These are phyloP conservation scores for Turritopsis rubra DNA, from an alignment of 30 jellyfish, hydroid and myxozoan genomes.

Conservation along the genomic window DNA sequence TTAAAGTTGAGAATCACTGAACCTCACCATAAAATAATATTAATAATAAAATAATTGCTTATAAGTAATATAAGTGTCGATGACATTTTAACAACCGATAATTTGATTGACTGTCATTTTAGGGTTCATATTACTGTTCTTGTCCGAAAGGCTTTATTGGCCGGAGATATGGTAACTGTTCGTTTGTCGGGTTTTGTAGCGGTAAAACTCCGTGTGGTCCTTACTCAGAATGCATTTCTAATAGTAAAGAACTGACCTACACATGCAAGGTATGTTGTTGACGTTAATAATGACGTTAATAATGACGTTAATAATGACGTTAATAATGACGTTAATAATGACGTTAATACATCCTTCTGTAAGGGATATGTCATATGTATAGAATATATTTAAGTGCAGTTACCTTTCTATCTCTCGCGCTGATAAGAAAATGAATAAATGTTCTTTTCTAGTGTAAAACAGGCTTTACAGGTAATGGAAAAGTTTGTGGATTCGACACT, in stretches of 20 bases:
- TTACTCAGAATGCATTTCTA: conserved; percentile 56
- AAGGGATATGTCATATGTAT: no score
- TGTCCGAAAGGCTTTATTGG: conserved; percentile 68
- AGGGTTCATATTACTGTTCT: conserved; percentile 73
- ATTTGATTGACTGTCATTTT: neutral
- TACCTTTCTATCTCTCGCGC: neutral
- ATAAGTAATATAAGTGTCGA: neutral
- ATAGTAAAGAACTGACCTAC: conserved; percentile 42
- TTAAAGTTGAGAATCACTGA: no score
- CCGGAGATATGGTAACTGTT: conserved; percentile 57
- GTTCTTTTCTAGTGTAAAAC: conserved; percentile 56
- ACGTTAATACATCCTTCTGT: no score
- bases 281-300: no score
- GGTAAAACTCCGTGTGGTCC: conserved; percentile 55
- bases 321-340: no score
- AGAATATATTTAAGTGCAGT: neutral
- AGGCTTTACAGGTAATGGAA: conserved; percentile 88
- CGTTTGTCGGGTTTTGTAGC: conserved; percentile 59
- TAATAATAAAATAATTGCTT: no score
- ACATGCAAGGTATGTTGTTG: conserved; percentile 54
- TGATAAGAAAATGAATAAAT: neutral
- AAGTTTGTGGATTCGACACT: conserved; percentile 68
- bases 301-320: no score
- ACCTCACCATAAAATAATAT: no score
- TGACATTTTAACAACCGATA: no score